Conservation (phyloP, 2,797 vertebrate genomes). For the Platyrinchus mystaceus region DNA sequence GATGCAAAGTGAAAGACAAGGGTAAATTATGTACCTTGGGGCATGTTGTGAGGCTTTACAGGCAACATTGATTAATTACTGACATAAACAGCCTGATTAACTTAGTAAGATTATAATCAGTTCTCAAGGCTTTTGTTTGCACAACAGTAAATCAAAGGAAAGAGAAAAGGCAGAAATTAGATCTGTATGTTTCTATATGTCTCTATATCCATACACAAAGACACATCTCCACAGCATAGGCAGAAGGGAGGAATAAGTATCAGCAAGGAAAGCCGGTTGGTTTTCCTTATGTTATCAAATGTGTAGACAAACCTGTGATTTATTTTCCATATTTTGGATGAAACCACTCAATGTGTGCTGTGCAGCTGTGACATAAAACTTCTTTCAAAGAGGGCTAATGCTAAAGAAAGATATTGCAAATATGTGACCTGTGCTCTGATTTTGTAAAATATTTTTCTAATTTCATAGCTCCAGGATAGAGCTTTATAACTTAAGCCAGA, state of each 20-base stretch:
- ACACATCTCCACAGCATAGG: neutral
- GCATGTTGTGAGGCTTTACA: slow-evolving; percentile 13
- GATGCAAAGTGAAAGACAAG: slow-evolving; percentile 24
- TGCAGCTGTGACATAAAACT: slow-evolving; percentile 63
- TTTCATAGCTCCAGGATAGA: slow-evolving; percentile 19
- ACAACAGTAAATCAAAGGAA: slow-evolving; percentile 54
- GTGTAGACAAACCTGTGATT: neutral
- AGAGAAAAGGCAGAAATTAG: slow-evolving; percentile 33
- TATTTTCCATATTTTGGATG: slow-evolving; percentile 39
- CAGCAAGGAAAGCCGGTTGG: neutral
- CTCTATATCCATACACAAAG: neutral
- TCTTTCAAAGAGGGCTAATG: neutral
- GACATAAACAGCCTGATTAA: slow-evolving; percentile 50
- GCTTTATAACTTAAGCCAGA: slow-evolving; percentile 58
- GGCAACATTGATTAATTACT: slow-evolving; percentile 51
- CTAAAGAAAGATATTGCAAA: slow-evolving; percentile 26
- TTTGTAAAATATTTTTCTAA: slow-evolving; percentile 52
- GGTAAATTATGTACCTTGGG: slow-evolving; percentile 27
- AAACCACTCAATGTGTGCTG: neutral
- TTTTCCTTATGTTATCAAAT: neutral
- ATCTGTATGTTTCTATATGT: neutral
- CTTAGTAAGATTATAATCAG: slow-evolving; percentile 40
- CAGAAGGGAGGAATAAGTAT: neutral
- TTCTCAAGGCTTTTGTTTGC: slow-evolving; percentile 47
- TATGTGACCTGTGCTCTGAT: slow-evolving; percentile 10